A percentile compares a stretch with the other conserved stretches of the same genome.
Evolutionary conservation across 2,113 vertebrate species (phyloP).

Genomic region (Cricetomys ansorgei): DNA sequence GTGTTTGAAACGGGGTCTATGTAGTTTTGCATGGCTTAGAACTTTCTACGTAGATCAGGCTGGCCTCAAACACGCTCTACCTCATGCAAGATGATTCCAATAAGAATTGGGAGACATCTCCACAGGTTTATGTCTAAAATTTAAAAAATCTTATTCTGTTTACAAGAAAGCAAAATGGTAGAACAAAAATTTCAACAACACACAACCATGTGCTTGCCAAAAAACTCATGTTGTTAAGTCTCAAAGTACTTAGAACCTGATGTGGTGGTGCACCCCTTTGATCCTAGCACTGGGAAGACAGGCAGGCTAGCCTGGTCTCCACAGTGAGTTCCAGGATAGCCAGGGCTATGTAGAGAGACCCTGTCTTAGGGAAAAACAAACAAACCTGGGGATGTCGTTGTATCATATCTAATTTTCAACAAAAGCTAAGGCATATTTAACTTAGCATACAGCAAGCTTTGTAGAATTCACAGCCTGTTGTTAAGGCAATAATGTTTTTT

Average conservation of each 20-base stretch:
- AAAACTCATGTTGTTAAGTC: neutral
- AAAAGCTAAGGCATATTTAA: neutral
- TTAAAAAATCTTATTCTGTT: neutral
- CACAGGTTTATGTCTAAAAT: neutral
- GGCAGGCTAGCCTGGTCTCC: neutral
- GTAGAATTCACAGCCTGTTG: neutral
- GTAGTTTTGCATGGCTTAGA: neutral
- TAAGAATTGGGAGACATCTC: neutral
- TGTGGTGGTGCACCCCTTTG: neutral
- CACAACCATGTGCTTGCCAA: neutral
- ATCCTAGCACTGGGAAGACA: neutral
- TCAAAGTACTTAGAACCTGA: neutral
- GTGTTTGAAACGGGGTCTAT: neutral
- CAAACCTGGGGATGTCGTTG: too few species aligned
- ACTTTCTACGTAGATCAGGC: neutral
- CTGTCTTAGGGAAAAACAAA: neutral
- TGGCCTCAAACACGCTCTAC: neutral
- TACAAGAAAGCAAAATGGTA: neutral
- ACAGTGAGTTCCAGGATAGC: neutral
- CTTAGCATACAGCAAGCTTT: neutral
- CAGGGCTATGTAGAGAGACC: neutral
- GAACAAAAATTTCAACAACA: neutral
- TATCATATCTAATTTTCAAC: constrained; percentile 30
- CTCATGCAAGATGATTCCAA: neutral
- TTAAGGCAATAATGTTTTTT: neutral